Conservation (phyloP, 2,113 vertebrate genomes). For the Solea solea region DNA sequence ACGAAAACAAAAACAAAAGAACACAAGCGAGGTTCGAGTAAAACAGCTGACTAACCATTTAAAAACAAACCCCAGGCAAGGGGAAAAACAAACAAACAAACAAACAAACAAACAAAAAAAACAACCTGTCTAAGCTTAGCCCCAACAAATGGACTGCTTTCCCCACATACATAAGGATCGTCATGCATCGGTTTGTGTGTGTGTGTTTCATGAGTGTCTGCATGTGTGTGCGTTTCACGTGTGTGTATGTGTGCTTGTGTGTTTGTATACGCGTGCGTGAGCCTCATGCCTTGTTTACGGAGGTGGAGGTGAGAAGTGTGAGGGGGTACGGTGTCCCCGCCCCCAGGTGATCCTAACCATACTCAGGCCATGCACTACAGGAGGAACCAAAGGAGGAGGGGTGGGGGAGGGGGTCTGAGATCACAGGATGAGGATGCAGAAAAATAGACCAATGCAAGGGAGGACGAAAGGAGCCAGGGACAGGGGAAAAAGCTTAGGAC, state of each 20-base stretch:
- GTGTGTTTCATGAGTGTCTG: slow-evolving; percentile 12
- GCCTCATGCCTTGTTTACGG: slow-evolving; percentile 75
- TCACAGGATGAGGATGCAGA: slow-evolving; percentile 42
- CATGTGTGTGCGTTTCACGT: slow-evolving; percentile 31
- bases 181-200: slow-evolving; percentile 72
- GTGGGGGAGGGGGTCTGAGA: slow-evolving; percentile 27
- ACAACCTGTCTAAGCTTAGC: slow-evolving; percentile 40
- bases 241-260: slow-evolving; percentile 35
- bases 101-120: slow-evolving; percentile 6
- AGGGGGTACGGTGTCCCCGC: slow-evolving; percentile 15
- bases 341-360: slow-evolving; percentile 88
- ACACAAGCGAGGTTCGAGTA: slow-evolving; percentile 60
- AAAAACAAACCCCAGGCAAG: slow-evolving; percentile 69
- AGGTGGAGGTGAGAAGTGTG: slow-evolving; percentile 49
- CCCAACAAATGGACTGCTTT: slow-evolving; percentile 38
- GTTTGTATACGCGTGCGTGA: slow-evolving; percentile 63
- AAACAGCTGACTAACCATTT: slow-evolving; percentile 65
- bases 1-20: slow-evolving; percentile 67
- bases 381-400: slow-evolving; percentile 72
- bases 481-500: slow-evolving; percentile 57
- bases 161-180: slow-evolving; percentile 63
- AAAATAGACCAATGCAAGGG: slow-evolving; percentile 40
- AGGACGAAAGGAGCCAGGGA: neutral
- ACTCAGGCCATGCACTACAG: slow-evolving; percentile 93
- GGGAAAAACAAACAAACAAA: slow-evolving; percentile 19